These are phyloP conservation scores for Carettochelys insculpta DNA, from an alignment of 2,113 vertebrate genomes.

Conservation along the genomic window DNA sequence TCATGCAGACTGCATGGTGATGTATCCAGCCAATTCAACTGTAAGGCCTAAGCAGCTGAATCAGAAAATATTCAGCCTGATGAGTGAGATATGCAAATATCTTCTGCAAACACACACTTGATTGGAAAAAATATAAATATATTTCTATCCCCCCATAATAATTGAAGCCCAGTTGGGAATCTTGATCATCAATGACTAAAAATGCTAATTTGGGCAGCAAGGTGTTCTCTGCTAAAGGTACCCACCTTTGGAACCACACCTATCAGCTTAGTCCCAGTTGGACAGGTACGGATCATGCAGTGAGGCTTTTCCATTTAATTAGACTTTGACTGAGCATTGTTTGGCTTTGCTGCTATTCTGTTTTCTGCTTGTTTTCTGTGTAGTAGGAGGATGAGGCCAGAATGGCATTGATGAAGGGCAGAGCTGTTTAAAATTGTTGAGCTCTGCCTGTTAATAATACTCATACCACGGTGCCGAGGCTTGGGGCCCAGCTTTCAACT, in stretches of 20 bases:
- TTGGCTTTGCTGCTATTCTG: background rate
- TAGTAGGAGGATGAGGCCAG: background rate
- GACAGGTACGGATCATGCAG: background rate
- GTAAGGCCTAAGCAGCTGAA: background rate
- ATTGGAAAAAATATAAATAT: background rate
- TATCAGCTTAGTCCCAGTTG: background rate
- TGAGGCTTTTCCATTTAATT: background rate
- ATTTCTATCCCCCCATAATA: background rate
- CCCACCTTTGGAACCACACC: rapidly evolving
- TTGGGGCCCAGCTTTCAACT: background rate
- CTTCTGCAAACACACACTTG: background rate
- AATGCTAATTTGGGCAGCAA: background rate
- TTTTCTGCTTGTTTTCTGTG: background rate
- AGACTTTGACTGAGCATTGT: background rate
- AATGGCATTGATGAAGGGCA: constrained; percentile 8
- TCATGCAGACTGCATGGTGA: background rate
- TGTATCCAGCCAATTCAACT: background rate
- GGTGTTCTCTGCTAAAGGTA: background rate
- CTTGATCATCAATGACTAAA: background rate
- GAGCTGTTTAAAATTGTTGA: constrained; percentile 12
- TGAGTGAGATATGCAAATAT: background rate
- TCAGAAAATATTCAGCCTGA: background rate
- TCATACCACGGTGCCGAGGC: constrained; percentile 3
- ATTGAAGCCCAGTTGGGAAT: background rate
- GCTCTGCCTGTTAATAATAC: background rate